Base-by-base conservation (phyloP, 2,888 invertebrate genomes). In the Cerceris ruficornis region DNA sequence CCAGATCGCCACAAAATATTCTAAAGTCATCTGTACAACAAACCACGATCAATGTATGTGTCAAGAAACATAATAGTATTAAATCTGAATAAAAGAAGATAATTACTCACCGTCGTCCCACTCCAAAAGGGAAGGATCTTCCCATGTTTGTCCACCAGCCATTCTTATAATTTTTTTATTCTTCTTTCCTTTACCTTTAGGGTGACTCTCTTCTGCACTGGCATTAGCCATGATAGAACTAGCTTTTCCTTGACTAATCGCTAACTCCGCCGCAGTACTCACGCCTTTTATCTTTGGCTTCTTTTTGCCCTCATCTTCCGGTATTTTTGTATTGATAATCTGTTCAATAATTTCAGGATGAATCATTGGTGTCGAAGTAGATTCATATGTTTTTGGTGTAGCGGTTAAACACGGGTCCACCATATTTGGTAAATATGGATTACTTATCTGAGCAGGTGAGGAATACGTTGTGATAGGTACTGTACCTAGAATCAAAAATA, bases 1-100 rank as follows among this genome's bases (percentile, higher is more conserved):
- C 99, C 59, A 99, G 94, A 93, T 99, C 99, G n/a, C 99, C 99
- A 91, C 99, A 99, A 93, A 99, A 99, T 93, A 99, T 96, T 82
- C 99, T 94, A 93, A 98, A 99, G 93, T 99, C 99, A 93, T 98
- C 98, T 95, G 85, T 15, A 81, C 75, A 71, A 59, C 80, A 55
- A 57, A 73, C 42, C 50, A 60, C 72, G 69, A 58, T 68, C 46
- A 64, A 17, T 52, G 62, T 15, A 50, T 14, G 60, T 73, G 28
- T 75, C 69, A 66, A 28, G 14, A 9, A 14, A 14, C 50, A 54
- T 43, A 62, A 43, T 70, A 64, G 2, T 28, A n/a, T 50, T 43
- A 39, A 46, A 57, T 6, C 6, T 11, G n/a, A 55, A 52, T 28
- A 57, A 7, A 60, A 14, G 41, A 15, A 9, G 11, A 70, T 42